A percentile compares a stretch with the other conserved stretches of the same genome.
Evolutionary conservation across 2,113 vertebrate genomes (phyloP).

Genomic region (Oceanites oceanicus): DNA sequence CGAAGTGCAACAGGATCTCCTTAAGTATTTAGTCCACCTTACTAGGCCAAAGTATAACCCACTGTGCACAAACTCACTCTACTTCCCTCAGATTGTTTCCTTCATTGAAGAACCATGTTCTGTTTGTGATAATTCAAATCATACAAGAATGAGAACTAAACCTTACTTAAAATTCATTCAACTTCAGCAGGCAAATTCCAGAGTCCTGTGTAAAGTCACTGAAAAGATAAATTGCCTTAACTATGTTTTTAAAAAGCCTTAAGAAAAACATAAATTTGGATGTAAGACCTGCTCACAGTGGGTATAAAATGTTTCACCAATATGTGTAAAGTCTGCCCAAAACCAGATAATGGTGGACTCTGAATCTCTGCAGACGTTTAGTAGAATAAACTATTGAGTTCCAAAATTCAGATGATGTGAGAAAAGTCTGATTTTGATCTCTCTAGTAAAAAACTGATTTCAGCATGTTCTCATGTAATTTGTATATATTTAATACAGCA

Average conservation of each 20-base stretch:
- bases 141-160: not conserved
- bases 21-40: not conserved
- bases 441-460: not conserved
- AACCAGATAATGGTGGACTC: not conserved
- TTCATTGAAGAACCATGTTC: not conserved
- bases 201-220: not conserved
- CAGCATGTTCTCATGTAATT: not conserved
- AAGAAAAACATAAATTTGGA: not conserved
- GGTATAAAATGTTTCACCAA: not conserved
- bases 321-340: not conserved
- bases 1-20: not conserved
- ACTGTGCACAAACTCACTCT: not conserved
- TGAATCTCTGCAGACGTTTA: not conserved
- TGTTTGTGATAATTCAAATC: not conserved
- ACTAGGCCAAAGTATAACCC: not conserved
- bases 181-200: not conserved
- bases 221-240: not conserved
- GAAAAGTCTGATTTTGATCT: not conserved
- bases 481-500: not conserved
- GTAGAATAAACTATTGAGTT: not conserved
- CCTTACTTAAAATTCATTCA: not conserved
- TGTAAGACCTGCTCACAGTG: not conserved
- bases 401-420: not conserved
- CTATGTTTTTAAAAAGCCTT: not conserved
- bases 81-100: not conserved